Conservation (phyloP, 2,888 invertebrate species). For the Heliconius aoede region DNA sequence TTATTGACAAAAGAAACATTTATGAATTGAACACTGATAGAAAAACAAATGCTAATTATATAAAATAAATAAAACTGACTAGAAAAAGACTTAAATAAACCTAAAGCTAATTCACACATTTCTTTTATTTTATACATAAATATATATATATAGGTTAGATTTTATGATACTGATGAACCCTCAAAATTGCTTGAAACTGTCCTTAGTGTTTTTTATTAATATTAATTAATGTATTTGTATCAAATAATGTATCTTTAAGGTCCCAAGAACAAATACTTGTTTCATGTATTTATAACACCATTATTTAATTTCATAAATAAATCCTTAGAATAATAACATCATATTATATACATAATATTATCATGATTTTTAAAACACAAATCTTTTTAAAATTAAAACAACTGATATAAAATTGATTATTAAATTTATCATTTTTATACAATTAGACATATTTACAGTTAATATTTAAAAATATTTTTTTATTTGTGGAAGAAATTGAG, state of each 20-base stretch:
- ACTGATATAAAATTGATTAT: constrained; percentile 16
- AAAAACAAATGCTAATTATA: constrained; percentile 1
- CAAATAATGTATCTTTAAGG: constrained; percentile 11
- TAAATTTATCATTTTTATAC: constrained; percentile 20
- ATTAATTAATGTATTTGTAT: constrained; percentile 8
- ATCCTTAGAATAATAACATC: constrained; percentile 24
- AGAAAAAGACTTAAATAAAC: constrained; percentile 5
- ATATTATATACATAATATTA: constrained; percentile 20
- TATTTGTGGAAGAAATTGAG: constrained; percentile 32
- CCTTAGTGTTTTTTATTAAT: not conserved
- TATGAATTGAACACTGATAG: not conserved
- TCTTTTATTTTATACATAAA: not conserved
- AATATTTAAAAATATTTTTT: constrained; percentile 18
- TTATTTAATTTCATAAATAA: constrained; percentile 26
- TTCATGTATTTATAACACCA: constrained; percentile 23
- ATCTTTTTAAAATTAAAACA: constrained; percentile 8
- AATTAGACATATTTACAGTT: constrained; percentile 26
- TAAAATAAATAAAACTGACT: constrained; percentile 3
- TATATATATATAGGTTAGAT: not conserved
- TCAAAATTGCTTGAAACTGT: not conserved
- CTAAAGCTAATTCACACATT: constrained; percentile 9
- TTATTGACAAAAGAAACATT: not conserved
- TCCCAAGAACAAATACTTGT: constrained; percentile 26
- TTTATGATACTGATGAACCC: not conserved
- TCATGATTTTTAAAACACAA: constrained; percentile 9